phyloP scores from a whole-genome alignment of 2,113 vertebrate genomes.

The Loxodonta africana region DNA sequence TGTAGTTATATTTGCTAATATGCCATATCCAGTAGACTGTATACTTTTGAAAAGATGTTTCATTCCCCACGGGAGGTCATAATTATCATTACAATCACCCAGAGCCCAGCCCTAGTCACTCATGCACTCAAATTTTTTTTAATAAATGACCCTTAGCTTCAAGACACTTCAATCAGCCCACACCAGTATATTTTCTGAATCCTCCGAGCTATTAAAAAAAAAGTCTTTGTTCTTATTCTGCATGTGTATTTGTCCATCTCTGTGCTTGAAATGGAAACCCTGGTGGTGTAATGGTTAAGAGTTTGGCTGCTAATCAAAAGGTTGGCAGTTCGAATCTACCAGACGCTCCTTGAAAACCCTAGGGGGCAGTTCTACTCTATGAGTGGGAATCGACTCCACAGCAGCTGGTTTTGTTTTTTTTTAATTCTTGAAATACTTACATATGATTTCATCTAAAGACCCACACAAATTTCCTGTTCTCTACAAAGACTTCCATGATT shows the following conservation, averaged over 20 bases:
- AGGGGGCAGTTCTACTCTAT: too few species aligned
- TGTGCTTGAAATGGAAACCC: not conserved
- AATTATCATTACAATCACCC: not conserved
- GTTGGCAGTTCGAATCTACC: too few species aligned
- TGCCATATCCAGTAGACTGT: not conserved
- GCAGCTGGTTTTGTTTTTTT: too few species aligned
- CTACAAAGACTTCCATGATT: not conserved
- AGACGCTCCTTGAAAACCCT: too few species aligned
- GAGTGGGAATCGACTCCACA: too few species aligned
- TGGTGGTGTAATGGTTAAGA: too few species aligned
- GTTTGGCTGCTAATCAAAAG: too few species aligned
- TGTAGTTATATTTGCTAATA: constrained; percentile 6
- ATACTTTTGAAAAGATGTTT: constrained; percentile 6
- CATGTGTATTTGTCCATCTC: not conserved
- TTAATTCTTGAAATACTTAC: not conserved
- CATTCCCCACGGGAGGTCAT: not conserved
- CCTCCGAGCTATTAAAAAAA: not conserved
- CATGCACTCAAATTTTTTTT: constrained; percentile 38
- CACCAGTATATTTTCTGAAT: not conserved
- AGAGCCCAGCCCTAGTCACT: not conserved
- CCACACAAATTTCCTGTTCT: not conserved
- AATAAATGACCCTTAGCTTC: constrained; percentile 52
- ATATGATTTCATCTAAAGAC: not conserved
- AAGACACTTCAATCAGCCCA: not conserved
- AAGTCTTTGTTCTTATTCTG: not conserved